A percentile compares a stretch with the other conserved stretches of the same genome.
Conservation (phyloP, 92 coral and sea anemone genomes). For the Siderastrea siderea region DNA sequence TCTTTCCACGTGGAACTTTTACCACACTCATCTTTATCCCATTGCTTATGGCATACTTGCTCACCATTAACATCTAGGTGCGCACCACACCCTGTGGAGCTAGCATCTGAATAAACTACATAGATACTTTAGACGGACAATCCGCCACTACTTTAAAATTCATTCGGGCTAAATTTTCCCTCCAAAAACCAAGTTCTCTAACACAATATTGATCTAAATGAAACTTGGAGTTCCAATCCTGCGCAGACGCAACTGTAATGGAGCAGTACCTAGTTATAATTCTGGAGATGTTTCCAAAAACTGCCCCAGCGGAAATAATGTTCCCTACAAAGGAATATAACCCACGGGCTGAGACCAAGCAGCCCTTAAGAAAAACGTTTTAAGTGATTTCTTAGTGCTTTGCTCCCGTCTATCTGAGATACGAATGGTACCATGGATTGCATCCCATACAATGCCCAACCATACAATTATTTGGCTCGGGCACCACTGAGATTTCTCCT, state of each 20-base stretch:
- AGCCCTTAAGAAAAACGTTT: background rate
- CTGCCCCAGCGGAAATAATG: constrained; percentile 61
- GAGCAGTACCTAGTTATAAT: constrained; percentile 73
- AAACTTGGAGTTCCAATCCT: constrained; percentile 65
- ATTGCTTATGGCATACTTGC: constrained; percentile 26
- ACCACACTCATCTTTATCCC: too few relatives aligned
- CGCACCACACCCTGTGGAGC: constrained; percentile 67
- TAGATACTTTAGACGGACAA: constrained; percentile 7
- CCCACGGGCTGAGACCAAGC: constrained; percentile 51
- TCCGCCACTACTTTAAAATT: constrained; percentile 9
- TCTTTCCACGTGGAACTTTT: too few relatives aligned
- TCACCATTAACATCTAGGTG: constrained; percentile 52
- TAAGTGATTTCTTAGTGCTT: too few relatives aligned
- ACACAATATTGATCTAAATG: constrained; percentile 56
- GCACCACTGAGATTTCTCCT: constrained; percentile 56
- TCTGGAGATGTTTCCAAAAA: constrained; percentile 62
- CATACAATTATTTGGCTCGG: constrained; percentile 50
- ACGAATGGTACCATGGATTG: constrained; percentile 9
- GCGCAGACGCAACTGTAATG: constrained; percentile 59
- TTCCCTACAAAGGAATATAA: constrained; percentile 55
- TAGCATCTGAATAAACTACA: constrained; percentile 59
- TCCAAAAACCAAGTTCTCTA: constrained; percentile 55
- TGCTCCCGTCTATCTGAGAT: constrained; percentile 24
- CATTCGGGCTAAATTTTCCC: constrained; percentile 15
- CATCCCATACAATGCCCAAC: constrained; percentile 64